These are phyloP conservation scores for Columbina picui DNA, from an alignment of 2,113 vertebrate genomes.

Conservation along the genomic window DNA sequence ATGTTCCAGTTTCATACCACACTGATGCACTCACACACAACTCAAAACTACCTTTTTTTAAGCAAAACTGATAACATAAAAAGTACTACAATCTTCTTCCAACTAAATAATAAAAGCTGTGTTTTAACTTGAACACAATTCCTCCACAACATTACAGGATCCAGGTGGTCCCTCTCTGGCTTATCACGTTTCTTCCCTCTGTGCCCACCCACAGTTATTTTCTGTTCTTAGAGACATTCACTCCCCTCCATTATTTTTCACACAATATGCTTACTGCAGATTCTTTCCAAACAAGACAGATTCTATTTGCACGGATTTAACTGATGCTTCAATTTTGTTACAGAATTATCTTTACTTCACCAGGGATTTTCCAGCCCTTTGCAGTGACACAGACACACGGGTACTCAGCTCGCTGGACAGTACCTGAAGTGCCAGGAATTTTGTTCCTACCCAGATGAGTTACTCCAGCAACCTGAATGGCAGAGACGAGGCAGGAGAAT, in stretches of 20 bases:
- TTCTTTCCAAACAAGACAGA: background rate
- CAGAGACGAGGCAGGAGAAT: background rate
- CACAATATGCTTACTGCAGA: background rate
- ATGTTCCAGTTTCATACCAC: background rate
- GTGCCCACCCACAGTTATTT: background rate
- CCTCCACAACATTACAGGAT: background rate
- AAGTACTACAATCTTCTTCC: background rate
- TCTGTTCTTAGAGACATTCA: background rate
- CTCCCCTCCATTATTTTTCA: background rate
- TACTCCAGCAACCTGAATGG: background rate
- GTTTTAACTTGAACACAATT: background rate
- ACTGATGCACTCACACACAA: background rate
- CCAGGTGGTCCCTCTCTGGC: background rate
- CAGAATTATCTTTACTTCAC: background rate
- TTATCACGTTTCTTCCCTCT: background rate
- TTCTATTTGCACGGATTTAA: background rate
- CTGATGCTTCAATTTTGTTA: background rate
- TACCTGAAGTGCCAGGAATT: background rate
- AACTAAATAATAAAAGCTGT: background rate
- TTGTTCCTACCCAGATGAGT: background rate
- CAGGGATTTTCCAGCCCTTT: background rate
- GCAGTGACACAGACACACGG: fast-evolving
- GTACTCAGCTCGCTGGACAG: background rate
- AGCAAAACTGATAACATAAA: background rate
- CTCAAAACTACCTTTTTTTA: background rate